Evolutionary conservation across 2,113 vertebrate genomes (phyloP).

Genomic region (Brienomyrus brachyistius): DNA sequence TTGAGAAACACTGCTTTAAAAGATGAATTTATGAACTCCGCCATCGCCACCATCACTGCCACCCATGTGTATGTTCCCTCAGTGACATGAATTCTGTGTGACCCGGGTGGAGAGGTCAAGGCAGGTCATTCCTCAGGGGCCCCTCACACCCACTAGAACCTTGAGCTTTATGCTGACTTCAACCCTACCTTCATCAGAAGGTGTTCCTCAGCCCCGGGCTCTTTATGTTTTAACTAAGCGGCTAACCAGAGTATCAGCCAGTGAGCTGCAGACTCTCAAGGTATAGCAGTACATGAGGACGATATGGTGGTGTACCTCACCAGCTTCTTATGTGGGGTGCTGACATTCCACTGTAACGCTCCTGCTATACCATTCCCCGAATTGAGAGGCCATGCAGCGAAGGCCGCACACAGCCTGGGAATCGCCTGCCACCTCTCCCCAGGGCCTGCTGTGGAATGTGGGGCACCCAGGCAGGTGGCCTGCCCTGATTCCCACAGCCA

Average conservation of each 20-base stretch:
- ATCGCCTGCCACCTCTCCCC: background rate
- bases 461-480: background rate
- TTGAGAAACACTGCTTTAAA: background rate
- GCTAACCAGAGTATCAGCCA: background rate
- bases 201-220: background rate
- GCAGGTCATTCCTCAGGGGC: background rate
- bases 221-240: background rate
- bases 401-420: slow-evolving; percentile 34
- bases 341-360: background rate
- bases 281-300: background rate
- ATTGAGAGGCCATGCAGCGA: slow-evolving; percentile 36
- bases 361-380: background rate
- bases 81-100: background rate
- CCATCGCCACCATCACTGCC: background rate
- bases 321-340: background rate
- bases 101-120: background rate
- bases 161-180: background rate
- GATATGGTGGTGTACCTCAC: background rate
- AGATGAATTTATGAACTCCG: background rate
- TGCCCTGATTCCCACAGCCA: background rate
- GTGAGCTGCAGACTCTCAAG: background rate
- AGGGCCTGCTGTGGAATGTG: background rate
- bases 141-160: background rate
- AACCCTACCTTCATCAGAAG: background rate
- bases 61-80: background rate